Percentiles rank a stretch among this genome's conserved stretches.
Conservation (phyloP, 2,888 invertebrate genomes). For the Conops quadrifasciatus region DNA sequence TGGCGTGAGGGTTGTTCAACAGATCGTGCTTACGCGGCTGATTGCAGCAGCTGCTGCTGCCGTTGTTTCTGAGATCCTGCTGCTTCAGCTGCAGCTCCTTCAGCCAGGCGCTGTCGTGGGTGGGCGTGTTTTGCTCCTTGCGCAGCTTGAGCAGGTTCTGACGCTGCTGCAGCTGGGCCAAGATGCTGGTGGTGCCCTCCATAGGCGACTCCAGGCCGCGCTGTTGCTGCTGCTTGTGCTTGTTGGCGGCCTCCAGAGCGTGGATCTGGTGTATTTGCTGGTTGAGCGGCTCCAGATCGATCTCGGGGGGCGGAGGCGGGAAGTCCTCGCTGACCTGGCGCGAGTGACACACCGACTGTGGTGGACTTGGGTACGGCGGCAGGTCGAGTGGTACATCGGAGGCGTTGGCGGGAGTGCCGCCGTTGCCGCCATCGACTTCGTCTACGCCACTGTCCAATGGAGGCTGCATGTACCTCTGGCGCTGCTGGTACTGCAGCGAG, state of each 20-base stretch:
- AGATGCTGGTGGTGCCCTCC: constrained; percentile 66
- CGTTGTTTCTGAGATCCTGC: constrained; percentile 68
- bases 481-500: constrained; percentile 39
- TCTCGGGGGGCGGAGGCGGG: constrained; percentile 80
- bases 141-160: constrained; percentile 68
- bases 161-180: constrained; percentile 73
- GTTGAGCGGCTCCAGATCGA: constrained; percentile 74
- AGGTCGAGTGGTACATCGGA: constrained; percentile 67
- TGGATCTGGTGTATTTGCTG: constrained; percentile 70
- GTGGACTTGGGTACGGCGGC: constrained; percentile 84
- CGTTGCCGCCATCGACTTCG: constrained; percentile 70
- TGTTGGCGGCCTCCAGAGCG: constrained; percentile 59
- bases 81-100: constrained; percentile 84
- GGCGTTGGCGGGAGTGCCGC: constrained; percentile 39
- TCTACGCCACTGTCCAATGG: constrained; percentile 65
- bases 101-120: constrained; percentile 68
- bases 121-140: constrained; percentile 63
- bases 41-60: constrained; percentile 47
- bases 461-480: constrained; percentile 37
- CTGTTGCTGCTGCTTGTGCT: constrained; percentile 61
- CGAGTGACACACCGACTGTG: constrained; percentile 80
- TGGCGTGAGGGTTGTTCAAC: constrained; percentile 44
- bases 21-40: constrained; percentile 50
- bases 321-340: constrained; percentile 89
- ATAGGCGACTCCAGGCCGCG: constrained; percentile 62